phyloP scores from a whole-genome alignment of 2,888 invertebrate genomes.

The Xylocampa areola region DNA sequence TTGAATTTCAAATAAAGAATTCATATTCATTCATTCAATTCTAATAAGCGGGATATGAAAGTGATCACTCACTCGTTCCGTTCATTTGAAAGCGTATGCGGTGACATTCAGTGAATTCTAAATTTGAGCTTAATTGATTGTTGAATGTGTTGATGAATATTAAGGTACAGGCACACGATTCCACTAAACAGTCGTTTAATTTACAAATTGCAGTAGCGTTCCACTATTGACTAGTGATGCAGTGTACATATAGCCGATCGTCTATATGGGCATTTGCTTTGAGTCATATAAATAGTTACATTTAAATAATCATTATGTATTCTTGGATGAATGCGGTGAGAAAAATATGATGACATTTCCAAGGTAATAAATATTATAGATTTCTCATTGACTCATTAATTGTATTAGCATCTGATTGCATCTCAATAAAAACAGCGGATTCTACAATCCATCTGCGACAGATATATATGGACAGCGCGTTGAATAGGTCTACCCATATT shows the following conservation, averaged over 20 bases:
- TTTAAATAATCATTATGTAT: constrained; percentile 37
- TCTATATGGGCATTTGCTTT: constrained; percentile 15
- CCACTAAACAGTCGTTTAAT: constrained; percentile 20
- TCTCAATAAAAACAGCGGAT: no score
- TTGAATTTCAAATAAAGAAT: constrained; percentile 57
- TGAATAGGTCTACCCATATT: no score
- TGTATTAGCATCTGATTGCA: constrained; percentile 27
- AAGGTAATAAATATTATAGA: constrained; percentile 21
- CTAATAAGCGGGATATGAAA: constrained; percentile 60
- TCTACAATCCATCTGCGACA: no score
- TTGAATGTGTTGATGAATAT: constrained; percentile 8
- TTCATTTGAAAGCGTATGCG: constrained; percentile 53
- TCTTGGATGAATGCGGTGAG: constrained; percentile 16
- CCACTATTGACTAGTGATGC: background rate
- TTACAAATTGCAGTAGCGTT: background rate
- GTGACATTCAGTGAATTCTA: constrained; percentile 51
- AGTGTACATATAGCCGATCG: constrained; percentile 9
- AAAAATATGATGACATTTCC: constrained; percentile 39
- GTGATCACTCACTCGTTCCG: constrained; percentile 59
- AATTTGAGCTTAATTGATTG: constrained; percentile 48
- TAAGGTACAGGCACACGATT: constrained; percentile 23
- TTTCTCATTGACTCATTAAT: constrained; percentile 32
- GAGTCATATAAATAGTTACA: constrained; percentile 24
- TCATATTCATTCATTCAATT: constrained; percentile 55
- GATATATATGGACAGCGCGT: no score